Percentiles rank a stretch among this genome's conserved stretches.
phyloP scores from a whole-genome alignment of 2,797 vertebrate genomes.

The Delichon dasypus region DNA sequence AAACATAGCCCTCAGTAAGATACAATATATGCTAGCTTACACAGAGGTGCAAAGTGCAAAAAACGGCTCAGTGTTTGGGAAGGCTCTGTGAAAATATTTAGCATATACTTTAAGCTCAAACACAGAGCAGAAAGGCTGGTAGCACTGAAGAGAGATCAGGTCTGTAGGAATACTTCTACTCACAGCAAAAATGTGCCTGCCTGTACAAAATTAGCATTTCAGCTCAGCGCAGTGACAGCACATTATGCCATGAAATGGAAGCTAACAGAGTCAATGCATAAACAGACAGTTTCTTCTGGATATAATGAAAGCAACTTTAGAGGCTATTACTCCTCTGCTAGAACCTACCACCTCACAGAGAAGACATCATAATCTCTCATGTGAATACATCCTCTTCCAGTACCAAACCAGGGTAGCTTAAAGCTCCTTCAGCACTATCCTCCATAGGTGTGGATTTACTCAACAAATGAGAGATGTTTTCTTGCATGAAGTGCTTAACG shows the following conservation, averaged over 20 bases:
- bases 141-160: not conserved
- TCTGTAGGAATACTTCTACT: not conserved
- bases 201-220: not conserved
- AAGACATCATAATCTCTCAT: not conserved
- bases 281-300: not conserved
- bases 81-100: not conserved
- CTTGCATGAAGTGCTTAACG: not conserved
- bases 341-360: not conserved
- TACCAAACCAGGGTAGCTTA: not conserved
- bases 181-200: not conserved
- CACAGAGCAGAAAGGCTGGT: not conserved
- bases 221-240: not conserved
- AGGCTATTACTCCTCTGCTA: not conserved
- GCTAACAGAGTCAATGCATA: not conserved
- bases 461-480: not conserved
- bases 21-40: not conserved
- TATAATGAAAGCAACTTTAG: not conserved
- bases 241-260: not conserved
- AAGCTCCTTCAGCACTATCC: not conserved
- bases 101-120: not conserved
- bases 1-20: not conserved
- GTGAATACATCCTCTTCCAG: not conserved
- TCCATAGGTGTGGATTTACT: not conserved
- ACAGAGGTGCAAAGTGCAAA: not conserved
- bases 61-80: not conserved